Percentiles rank a stretch among this genome's conserved stretches.
phyloP scores from a whole-genome alignment of 2,113 vertebrate species.

The Natator depressus region DNA sequence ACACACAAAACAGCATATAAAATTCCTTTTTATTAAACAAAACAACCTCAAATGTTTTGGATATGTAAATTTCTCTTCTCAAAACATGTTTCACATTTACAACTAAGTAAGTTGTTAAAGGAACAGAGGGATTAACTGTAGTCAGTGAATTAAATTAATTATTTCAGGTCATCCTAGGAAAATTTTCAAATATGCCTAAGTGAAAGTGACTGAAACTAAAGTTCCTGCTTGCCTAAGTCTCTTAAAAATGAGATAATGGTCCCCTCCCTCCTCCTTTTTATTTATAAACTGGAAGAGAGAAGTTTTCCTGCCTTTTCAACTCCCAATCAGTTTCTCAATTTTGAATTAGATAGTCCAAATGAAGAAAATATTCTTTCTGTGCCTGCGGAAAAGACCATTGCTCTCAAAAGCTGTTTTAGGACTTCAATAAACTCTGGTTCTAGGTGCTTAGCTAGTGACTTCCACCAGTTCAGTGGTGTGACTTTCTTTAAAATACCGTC shows the following conservation, averaged over 20 bases:
- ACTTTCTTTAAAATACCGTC: not conserved
- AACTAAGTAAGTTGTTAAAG: not conserved
- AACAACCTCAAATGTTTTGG: too few relatives aligned
- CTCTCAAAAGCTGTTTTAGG: not conserved
- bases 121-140: not conserved
- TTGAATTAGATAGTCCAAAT: not conserved
- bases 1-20: too few relatives aligned
- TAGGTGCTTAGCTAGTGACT: not conserved
- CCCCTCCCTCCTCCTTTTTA: not conserved
- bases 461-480: not conserved
- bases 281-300: not conserved
- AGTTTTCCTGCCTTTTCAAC: not conserved
- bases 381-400: not conserved
- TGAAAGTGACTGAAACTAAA: too few relatives aligned
- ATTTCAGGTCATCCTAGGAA: not conserved
- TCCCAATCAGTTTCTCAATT: not conserved
- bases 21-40: too few relatives aligned
- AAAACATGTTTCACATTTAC: not conserved
- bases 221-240: not conserved
- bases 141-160: not conserved
- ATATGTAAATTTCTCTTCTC: not conserved
- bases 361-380: not conserved
- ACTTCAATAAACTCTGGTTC: not conserved
- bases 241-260: not conserved
- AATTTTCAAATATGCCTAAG: not conserved